Evolutionary conservation across 2,797 vertebrate genomes (phyloP), one percentile per base, ranked within the genome.

Genomic region (Propithecus perrieri): DNA sequence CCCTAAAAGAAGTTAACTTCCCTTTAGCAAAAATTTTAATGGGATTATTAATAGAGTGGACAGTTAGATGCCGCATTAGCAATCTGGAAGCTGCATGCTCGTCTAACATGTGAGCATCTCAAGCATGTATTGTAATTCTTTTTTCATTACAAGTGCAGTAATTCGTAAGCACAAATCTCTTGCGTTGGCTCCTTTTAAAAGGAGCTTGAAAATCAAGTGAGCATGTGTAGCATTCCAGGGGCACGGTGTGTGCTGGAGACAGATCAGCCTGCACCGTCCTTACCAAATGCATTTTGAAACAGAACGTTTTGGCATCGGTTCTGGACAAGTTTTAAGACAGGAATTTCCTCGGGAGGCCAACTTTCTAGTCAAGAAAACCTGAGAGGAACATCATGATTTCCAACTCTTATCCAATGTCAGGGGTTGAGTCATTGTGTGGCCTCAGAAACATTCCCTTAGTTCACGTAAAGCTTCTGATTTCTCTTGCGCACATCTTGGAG

Each of bases 121-220:
- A 92, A 96, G 97, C 96, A 95, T 80, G 91, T 98, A 83, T 97
- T 43, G 83, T 98, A 97, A 98, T 98, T 98, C 97, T 96, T 96
- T 95, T 97, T 97, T 98, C 98, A 97, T 98, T 98, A 97, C 97
- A 97, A 98, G 83, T 43, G 79, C 75, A 79, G 97, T 98, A 97
- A 98, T 96, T 98, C 98, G 97, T 95, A 97, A 18, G 26, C 98
- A 97, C 93, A 98, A 96, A 98, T 97, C 97, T 97, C 97, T 97
- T 92, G 91, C 87, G 59, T 97, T 98, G 96, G 97, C 97, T 97
- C 95, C 96, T 98, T 96, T 98, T 96, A 92, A 91, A 97, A 96
- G 97, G 75, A 97, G 67, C 86, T 95, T 97, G 96, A 94, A 97
- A 98, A 98, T 97, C 95, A 97, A 98, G 96, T 41, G 84, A 95